Evolutionary conservation across 2,888 invertebrate genomes (phyloP).

Genomic region (Luperina testacea): DNA sequence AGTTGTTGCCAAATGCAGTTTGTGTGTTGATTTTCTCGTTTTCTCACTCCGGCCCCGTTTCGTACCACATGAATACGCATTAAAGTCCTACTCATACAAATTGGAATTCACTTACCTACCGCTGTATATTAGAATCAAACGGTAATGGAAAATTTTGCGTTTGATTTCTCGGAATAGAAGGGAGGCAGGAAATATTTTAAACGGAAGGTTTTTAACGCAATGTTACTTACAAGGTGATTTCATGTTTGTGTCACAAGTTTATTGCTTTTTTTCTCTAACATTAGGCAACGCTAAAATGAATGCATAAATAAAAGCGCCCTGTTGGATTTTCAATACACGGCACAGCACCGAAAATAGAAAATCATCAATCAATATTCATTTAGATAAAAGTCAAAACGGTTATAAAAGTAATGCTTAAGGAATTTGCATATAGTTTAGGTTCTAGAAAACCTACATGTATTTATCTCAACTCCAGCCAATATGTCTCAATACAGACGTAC

Average conservation of each 20-base stretch:
- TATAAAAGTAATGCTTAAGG: too few relatives aligned
- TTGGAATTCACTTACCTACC: constrained; percentile 57
- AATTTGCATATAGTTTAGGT: background rate
- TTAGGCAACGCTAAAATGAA: background rate
- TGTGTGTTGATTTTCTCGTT: constrained; percentile 72
- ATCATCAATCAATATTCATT: too few relatives aligned
- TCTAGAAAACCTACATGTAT: constrained; percentile 1
- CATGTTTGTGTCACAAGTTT: background rate
- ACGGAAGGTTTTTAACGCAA: background rate
- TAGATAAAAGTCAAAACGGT: background rate
- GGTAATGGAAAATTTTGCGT: constrained; percentile 51
- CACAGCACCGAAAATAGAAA: background rate
- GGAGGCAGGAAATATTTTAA: constrained; percentile 14
- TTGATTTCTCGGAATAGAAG: constrained; percentile 30
- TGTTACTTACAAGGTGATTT: background rate
- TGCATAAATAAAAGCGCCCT: background rate
- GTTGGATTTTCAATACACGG: background rate
- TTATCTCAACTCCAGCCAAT: constrained; percentile 25
- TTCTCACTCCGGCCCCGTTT: constrained; percentile 53
- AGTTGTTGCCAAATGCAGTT: constrained; percentile 87
- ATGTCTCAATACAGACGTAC: constrained; percentile 43
- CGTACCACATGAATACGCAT: constrained; percentile 62
- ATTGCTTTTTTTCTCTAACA: background rate
- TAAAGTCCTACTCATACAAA: constrained; percentile 57
- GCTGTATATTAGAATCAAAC: constrained; percentile 52